Evolutionary conservation across 1,140 invertebrate genomes (phyloP).

Genomic region (Neotoxoptera formosana): DNA sequence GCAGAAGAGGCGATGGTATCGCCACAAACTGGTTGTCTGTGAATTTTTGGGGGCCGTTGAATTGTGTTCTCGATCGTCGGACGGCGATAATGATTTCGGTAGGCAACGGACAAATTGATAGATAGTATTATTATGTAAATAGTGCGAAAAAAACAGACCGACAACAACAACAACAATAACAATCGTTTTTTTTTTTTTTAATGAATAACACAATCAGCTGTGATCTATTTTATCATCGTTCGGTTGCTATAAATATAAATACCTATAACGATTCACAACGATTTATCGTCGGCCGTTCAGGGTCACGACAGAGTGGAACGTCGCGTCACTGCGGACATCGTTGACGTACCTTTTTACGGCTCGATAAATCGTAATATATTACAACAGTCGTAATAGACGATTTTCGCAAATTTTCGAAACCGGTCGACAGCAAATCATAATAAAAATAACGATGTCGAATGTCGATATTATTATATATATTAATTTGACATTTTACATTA

Average conservation of each 20-base stretch:
- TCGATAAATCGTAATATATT: neutral
- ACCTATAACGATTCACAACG: neutral
- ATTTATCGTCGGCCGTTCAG: neutral
- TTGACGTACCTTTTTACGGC: neutral
- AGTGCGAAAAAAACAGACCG: neutral
- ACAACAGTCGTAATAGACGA: neutral
- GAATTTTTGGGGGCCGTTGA: neutral
- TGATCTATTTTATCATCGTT: neutral
- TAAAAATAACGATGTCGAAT: neutral
- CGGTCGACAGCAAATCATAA: neutral
- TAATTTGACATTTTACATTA: too few species aligned
- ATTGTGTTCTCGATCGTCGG: neutral
- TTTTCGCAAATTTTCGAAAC: neutral
- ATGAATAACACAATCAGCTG: slow-evolving; percentile 22
- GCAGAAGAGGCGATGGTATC: neutral
- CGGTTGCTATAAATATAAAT: neutral
- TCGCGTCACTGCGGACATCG: neutral
- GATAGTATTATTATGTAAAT: neutral
- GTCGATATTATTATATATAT: neutral
- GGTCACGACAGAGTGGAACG: neutral
- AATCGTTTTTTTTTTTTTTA: neutral
- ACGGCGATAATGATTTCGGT: neutral
- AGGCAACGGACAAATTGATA: neutral
- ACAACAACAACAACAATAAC: neutral
- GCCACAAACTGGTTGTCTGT: neutral